Evolutionary conservation across 92 coral and sea anemone species (phyloP).

Genomic region (Porites evermanni): DNA sequence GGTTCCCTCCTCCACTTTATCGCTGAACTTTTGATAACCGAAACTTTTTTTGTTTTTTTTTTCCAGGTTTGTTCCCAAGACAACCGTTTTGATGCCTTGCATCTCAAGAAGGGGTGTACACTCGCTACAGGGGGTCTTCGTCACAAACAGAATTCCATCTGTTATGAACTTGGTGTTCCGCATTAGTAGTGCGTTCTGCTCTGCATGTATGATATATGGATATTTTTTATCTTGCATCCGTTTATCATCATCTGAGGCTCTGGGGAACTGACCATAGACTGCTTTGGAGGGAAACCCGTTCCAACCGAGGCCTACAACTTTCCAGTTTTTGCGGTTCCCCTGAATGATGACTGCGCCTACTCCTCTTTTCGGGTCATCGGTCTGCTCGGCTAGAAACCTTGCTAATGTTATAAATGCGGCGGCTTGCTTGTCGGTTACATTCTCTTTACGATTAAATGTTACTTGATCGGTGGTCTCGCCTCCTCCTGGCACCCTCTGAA

Average conservation of each 20-base stretch:
- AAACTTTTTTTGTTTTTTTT: too few species aligned
- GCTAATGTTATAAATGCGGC: slow-evolving; percentile 69
- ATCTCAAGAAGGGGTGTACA: slow-evolving; percentile 72
- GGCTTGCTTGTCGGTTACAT: slow-evolving; percentile 40
- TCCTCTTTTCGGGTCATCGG: slow-evolving; percentile 93
- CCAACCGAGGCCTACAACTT: slow-evolving; percentile 85
- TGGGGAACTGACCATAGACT: slow-evolving; percentile 62
- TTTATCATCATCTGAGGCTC: slow-evolving; percentile 61
- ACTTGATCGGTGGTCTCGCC: too few species aligned
- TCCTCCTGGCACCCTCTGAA: too few species aligned
- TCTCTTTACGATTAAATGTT: neutral
- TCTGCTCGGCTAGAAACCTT: slow-evolving; percentile 72
- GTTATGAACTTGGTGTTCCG: slow-evolving; percentile 65
- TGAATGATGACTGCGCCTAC: slow-evolving; percentile 86
- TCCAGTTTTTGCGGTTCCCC: slow-evolving; percentile 9
- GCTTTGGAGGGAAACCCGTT: slow-evolving; percentile 92
- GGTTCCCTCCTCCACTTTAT: neutral
- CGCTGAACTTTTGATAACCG: neutral
- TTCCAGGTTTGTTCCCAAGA: slow-evolving; percentile 22
- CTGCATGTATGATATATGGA: slow-evolving; percentile 85
- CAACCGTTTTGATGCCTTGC: slow-evolving; percentile 71
- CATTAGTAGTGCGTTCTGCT: slow-evolving; percentile 80
- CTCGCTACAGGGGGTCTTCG: slow-evolving; percentile 82
- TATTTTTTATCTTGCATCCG: slow-evolving; percentile 53
- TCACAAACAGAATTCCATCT: slow-evolving; percentile 71